Evolutionary conservation across 2,113 vertebrate species (phyloP).

Genomic region (Prinia subflava): DNA sequence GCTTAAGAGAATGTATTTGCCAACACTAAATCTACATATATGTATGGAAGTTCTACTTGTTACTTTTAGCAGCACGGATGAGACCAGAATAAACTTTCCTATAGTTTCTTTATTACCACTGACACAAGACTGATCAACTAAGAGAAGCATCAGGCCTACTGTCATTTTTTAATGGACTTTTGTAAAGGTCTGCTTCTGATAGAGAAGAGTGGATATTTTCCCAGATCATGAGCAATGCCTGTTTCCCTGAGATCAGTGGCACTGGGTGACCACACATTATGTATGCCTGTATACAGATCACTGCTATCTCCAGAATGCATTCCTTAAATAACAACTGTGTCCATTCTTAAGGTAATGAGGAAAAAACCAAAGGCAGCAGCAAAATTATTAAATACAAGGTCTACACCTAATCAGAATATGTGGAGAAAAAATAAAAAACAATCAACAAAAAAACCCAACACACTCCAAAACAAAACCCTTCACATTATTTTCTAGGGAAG

Average conservation of each 20-base stretch:
- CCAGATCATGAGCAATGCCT: background rate
- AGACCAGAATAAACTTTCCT: background rate
- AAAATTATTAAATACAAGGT: background rate
- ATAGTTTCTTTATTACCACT: background rate
- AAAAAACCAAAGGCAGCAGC: rapidly evolving
- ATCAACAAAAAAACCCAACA: too few relatives aligned
- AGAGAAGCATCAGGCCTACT: background rate
- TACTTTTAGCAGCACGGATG: background rate
- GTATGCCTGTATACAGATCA: rapidly evolving
- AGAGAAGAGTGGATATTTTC: background rate
- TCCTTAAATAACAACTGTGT: background rate
- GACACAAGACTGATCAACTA: background rate
- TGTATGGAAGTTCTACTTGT: rapidly evolving
- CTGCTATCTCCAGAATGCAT: background rate
- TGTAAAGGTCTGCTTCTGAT: background rate
- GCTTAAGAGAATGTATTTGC: background rate
- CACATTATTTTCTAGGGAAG: background rate
- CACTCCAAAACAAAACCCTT: background rate
- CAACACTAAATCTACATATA: background rate
- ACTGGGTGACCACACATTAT: background rate
- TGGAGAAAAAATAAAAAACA: background rate
- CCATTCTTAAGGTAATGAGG: background rate
- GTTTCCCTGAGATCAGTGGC: rapidly evolving
- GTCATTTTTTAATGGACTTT: background rate
- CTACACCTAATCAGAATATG: background rate